Evolutionary conservation across 2,113 vertebrate genomes (phyloP).

Genomic region (Clarias magur): DNA sequence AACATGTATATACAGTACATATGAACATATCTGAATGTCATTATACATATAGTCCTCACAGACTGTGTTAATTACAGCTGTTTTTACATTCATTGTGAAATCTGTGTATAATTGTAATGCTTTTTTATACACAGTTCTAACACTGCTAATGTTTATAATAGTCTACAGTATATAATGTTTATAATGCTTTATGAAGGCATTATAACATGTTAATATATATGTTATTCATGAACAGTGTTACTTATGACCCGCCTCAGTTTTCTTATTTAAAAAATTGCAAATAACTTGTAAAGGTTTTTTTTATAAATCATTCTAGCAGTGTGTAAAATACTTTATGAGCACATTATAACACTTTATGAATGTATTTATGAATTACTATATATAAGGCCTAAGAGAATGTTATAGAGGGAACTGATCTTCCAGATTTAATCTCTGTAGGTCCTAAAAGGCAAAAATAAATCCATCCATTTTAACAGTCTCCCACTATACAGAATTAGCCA

Average conservation of each 20-base stretch:
- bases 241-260: neutral
- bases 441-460: neutral
- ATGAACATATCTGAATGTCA: no score
- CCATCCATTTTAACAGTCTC: conserved; percentile 3
- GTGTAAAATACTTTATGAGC: neutral
- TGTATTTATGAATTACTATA: neutral
- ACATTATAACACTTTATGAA: neutral
- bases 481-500: neutral
- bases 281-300: neutral
- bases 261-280: neutral
- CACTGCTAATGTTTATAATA: neutral
- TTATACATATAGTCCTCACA: no score
- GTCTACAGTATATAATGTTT: neutral
- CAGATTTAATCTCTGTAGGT: neutral
- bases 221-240: no score
- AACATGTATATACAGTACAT: no score
- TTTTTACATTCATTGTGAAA: neutral
- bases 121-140: neutral
- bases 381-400: neutral
- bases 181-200: conserved; percentile 2
- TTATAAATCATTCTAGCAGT: neutral
- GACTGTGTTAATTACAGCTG: neutral
- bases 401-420: neutral
- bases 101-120: neutral
- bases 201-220: neutral